Conservation (phyloP, 2,888 invertebrate genomes). For the Petrolisthes manimaculis region DNA sequence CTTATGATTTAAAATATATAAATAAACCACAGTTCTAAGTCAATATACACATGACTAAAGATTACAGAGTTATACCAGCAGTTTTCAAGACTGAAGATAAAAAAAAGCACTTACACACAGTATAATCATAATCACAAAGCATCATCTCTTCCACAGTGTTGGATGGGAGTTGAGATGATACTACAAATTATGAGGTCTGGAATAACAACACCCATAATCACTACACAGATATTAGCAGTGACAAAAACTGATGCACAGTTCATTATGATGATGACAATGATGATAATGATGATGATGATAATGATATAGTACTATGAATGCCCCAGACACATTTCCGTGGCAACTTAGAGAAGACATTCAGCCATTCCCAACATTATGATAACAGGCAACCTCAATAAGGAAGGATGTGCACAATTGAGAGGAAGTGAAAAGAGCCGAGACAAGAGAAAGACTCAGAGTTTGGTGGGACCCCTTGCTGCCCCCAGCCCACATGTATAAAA, state of each 20-base stretch:
- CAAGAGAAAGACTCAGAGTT: conserved; percentile 11
- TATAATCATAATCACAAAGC: too few species aligned
- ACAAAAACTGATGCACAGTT: neutral
- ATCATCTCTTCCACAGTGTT: too few species aligned
- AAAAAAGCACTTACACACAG: too few species aligned
- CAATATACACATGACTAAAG: too few species aligned
- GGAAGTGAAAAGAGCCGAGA: conserved; percentile 10
- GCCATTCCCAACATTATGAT: neutral
- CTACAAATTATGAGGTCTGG: neutral
- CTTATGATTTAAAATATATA: too few species aligned
- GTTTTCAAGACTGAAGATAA: too few species aligned
- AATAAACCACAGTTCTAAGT: too few species aligned
- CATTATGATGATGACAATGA: neutral
- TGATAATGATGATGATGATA: conserved; percentile 6
- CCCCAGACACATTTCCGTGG: too few species aligned
- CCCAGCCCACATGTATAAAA: conserved; percentile 51
- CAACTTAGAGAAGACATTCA: neutral
- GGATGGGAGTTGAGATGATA: too few species aligned
- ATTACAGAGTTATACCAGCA: too few species aligned
- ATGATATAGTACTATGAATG: neutral
- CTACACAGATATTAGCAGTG: neutral
- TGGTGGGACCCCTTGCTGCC: conserved; percentile 11
- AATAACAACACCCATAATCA: neutral
- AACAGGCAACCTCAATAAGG: neutral
- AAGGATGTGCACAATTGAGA: conserved; percentile 8